Base-by-base conservation (phyloP, 2,797 vertebrate species). In the Leptatherina wallacei region DNA sequence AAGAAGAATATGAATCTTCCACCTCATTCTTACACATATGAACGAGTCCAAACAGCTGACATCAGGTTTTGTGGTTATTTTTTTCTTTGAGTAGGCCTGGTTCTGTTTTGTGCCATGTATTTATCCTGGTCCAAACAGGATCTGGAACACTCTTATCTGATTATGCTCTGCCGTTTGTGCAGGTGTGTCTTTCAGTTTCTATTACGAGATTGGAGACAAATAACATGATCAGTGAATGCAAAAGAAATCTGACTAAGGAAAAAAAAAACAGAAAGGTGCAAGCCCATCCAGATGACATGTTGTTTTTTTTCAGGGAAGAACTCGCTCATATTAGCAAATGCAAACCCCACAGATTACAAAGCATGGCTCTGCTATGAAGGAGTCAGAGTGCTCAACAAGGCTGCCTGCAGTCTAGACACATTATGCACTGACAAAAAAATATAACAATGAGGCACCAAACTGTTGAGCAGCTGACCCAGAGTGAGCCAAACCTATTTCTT, bases 1-100 rank as follows among this genome's bases (percentile, higher is more conserved):
- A 75, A 42, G 70, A 36, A 36, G 75, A 77, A 78, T 71, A 78
- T 79, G 58, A 80, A 80, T n/a, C 65, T 81, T 71, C 61, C 36
- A 30, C 62, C 30, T 65, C 10, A 24, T 58, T 64, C 66, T 81
- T 67, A 70, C 75, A 73, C 72, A 80, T 75, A 85, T 74, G 71
- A 40, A 81, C 81, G 76, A 69, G 47, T 69, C 35, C 57, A 47
- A 72, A 33, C 51, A 57, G 44, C 62, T 80, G 59, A 68, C 67
- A 60, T 70, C 68, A 55, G 60, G 69, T 38, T 69, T 70, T 44
- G 38, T 38, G 18, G 30, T 30, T 57, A 47, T 7, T 22, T 52
- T 54, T 65, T 29, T 18, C 8, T 18, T 7, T 52, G 7, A n/a
- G 47, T 35, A n/a, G 32, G 4, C 47, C 47, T 11, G 32, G 35